Percentiles rank a stretch among this genome's conserved stretches.
Conservation (phyloP, 2,113 vertebrate species). For the Dromas ardeola region DNA sequence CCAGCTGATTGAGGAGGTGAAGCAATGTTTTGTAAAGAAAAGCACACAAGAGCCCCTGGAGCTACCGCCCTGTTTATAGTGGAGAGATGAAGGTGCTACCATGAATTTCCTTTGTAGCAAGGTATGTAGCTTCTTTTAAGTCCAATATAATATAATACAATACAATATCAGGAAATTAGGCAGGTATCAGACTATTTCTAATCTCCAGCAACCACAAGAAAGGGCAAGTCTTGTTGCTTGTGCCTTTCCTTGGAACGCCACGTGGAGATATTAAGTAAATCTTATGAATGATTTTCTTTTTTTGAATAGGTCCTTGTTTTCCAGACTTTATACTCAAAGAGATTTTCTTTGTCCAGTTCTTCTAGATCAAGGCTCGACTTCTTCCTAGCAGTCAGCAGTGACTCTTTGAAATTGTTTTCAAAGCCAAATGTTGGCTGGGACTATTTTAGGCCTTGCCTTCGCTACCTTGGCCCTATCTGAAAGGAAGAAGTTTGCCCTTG, state of each 20-base stretch:
- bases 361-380: conserved; percentile 32
- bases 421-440: conserved; percentile 40
- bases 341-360: conserved; percentile 3
- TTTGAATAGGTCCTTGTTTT: background rate
- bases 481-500: conserved; percentile 80
- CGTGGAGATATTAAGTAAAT: background rate
- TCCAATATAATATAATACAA: background rate
- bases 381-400: background rate
- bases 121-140: background rate
- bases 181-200: background rate
- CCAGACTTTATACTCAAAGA: background rate
- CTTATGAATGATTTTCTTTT: background rate
- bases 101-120: background rate
- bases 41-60: background rate
- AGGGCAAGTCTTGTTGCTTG: background rate
- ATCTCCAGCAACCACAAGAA: background rate
- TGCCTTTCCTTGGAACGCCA: background rate
- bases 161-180: background rate
- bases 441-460: conserved; percentile 76
- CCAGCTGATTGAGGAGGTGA: background rate
- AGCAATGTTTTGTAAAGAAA: background rate
- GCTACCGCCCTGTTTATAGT: background rate
- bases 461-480: conserved; percentile 68
- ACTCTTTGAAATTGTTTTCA: conserved; percentile 59
- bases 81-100: background rate